Evolutionary conservation across 1,140 invertebrate species (phyloP).

Genomic region (Caenorhabditis inopinata): DNA sequence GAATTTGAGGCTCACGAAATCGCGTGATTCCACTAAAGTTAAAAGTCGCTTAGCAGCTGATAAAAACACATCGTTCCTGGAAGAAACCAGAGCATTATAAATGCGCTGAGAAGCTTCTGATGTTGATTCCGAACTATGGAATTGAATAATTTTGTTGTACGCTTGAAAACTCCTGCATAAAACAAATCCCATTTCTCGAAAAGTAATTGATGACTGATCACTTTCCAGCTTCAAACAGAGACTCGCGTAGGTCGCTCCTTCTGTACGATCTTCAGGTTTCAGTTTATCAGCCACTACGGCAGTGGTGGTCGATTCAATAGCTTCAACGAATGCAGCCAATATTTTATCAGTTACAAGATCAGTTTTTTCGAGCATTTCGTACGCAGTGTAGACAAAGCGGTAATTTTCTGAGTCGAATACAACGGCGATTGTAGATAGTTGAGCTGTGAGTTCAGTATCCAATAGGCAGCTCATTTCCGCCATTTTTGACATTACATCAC

Average conservation of each 20-base stretch:
- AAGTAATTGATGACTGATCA: slow-evolving; percentile 34
- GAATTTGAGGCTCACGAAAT: slow-evolving; percentile 57
- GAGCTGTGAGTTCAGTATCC: slow-evolving; percentile 54
- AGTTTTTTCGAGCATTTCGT: slow-evolving; percentile 52
- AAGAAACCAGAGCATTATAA: slow-evolving; percentile 37
- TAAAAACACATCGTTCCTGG: slow-evolving; percentile 48
- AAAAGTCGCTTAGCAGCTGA: slow-evolving; percentile 48
- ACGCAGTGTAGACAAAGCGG: slow-evolving; percentile 51
- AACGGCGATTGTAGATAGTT: slow-evolving; percentile 51
- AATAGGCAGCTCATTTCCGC: slow-evolving; percentile 41
- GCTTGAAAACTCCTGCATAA: slow-evolving; percentile 45
- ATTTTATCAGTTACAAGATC: slow-evolving; percentile 51
- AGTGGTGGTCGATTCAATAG: slow-evolving; percentile 51
- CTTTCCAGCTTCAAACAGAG: slow-evolving; percentile 11
- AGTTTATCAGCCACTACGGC: slow-evolving; percentile 50
- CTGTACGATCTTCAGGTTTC: not conserved
- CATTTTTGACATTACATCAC: slow-evolving; percentile 57
- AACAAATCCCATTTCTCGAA: slow-evolving; percentile 55
- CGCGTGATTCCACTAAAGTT: slow-evolving; percentile 48
- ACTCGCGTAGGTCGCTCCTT: slow-evolving; percentile 1
- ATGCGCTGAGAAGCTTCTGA: not conserved
- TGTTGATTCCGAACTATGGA: slow-evolving; percentile 58
- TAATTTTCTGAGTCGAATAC: slow-evolving; percentile 57
- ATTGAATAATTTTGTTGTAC: slow-evolving; percentile 56
- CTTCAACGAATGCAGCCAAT: slow-evolving; percentile 48